Percentiles rank a stretch among this genome's conserved stretches.
phyloP scores from a whole-genome alignment of 2,888 invertebrate genomes.

The Catocala nupta region DNA sequence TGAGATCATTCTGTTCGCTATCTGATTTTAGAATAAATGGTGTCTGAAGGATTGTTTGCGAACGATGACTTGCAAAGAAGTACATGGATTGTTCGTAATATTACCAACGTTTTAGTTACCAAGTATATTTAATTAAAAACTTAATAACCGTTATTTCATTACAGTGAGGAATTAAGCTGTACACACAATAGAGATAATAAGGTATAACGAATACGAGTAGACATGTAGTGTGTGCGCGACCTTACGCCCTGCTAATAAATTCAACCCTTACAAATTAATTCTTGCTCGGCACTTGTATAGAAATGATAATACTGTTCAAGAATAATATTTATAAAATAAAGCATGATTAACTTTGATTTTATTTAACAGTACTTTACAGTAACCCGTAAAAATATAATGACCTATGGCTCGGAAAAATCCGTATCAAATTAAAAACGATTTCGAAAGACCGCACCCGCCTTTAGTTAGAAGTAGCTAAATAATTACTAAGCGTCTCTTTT shows the following conservation, averaged over 20 bases:
- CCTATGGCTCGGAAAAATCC: too few species aligned
- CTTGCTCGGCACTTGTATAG: slow-evolving; percentile 50
- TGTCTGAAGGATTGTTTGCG: slow-evolving; percentile 29
- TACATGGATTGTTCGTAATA: too few species aligned
- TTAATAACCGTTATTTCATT: neutral
- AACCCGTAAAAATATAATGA: too few species aligned
- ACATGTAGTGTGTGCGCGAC: slow-evolving; percentile 56
- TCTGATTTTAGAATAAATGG: slow-evolving; percentile 39
- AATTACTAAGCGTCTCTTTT: too few species aligned
- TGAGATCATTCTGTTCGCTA: slow-evolving; percentile 28
- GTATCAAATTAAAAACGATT: too few species aligned
- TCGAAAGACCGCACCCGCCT: too few species aligned
- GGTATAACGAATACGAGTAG: slow-evolving; percentile 56
- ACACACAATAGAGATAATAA: slow-evolving; percentile 44
- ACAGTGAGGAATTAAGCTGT: slow-evolving; percentile 10
- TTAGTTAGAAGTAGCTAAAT: too few species aligned
- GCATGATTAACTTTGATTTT: too few species aligned
- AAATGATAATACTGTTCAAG: slow-evolving; percentile 48
- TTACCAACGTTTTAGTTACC: too few species aligned
- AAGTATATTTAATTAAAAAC: too few species aligned
- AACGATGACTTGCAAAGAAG: neutral
- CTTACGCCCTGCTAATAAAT: slow-evolving; percentile 57
- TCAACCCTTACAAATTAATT: slow-evolving; percentile 71
- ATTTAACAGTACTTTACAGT: too few species aligned
- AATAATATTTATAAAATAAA: slow-evolving; percentile 1